Percentiles rank a stretch among this genome's conserved stretches.
Conservation (phyloP, 2,113 vertebrate species). For the Columba livia region DNA sequence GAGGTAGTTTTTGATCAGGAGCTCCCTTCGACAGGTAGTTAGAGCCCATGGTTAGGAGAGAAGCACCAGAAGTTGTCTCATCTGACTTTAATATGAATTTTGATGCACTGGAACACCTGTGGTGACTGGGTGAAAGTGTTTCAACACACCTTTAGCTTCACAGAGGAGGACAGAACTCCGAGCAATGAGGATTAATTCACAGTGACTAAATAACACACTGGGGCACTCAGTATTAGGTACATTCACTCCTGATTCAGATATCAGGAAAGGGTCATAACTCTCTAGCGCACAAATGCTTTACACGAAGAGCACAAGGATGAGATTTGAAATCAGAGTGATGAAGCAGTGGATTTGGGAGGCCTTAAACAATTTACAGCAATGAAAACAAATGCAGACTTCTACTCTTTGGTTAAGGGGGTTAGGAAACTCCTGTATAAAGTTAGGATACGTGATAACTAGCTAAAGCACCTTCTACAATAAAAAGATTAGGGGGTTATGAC, state of each 20-base stretch:
- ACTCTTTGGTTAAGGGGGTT: background rate
- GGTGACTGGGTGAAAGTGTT: background rate
- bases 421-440: background rate
- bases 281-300: background rate
- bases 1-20: background rate
- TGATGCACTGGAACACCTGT: accelerated
- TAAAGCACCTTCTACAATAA: background rate
- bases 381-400: background rate
- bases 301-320: background rate
- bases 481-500: background rate
- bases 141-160: background rate
- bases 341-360: background rate
- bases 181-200: background rate
- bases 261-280: background rate
- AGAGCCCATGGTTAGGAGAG: background rate
- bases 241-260: background rate
- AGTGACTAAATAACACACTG: background rate
- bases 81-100: background rate
- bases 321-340: background rate
- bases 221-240: background rate
- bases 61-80: background rate
- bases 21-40: background rate
- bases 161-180: background rate
- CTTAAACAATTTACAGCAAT: background rate
- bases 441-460: background rate